Conservation (phyloP, 2,113 vertebrate species). For the Alaudala cheleensis region DNA sequence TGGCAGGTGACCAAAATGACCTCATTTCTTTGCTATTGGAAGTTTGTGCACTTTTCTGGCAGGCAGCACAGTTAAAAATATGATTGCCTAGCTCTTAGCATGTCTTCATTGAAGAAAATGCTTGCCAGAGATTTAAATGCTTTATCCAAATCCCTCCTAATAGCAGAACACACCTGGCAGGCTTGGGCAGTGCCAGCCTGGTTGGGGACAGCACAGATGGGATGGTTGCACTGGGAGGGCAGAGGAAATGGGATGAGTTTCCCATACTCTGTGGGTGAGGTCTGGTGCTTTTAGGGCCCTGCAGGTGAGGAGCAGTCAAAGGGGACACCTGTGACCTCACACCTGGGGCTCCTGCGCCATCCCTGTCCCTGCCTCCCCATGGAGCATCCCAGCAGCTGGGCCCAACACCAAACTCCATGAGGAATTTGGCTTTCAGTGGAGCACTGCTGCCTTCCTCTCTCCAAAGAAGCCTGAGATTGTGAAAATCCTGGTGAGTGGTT, state of each 20-base stretch:
- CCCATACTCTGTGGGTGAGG: background rate
- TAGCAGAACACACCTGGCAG: background rate
- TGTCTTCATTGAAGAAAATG: slow-evolving; percentile 61
- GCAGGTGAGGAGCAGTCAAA: background rate
- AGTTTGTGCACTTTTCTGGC: slow-evolving; percentile 62
- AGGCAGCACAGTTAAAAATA: slow-evolving; percentile 33
- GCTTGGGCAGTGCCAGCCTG: background rate
- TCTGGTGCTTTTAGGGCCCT: background rate
- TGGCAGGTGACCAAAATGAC: slow-evolving; percentile 65
- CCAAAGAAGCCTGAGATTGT: background rate
- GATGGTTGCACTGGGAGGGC: background rate
- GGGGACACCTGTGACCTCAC: background rate
- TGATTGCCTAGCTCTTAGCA: slow-evolving; percentile 44
- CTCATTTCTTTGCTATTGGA: slow-evolving; percentile 71
- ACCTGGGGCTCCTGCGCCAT: background rate
- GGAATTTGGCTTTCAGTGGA: background rate
- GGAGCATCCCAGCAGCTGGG: background rate
- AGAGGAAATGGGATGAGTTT: background rate
- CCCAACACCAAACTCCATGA: accelerated
- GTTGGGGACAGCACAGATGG: background rate
- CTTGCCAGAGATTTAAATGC: slow-evolving; percentile 21
- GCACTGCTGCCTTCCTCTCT: background rate
- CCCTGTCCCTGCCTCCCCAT: background rate
- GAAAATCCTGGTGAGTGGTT: background rate
- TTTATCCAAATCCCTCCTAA: background rate